Base-by-base conservation (phyloP, 2,888 invertebrate genomes). In the Iphiclides podalirius region DNA sequence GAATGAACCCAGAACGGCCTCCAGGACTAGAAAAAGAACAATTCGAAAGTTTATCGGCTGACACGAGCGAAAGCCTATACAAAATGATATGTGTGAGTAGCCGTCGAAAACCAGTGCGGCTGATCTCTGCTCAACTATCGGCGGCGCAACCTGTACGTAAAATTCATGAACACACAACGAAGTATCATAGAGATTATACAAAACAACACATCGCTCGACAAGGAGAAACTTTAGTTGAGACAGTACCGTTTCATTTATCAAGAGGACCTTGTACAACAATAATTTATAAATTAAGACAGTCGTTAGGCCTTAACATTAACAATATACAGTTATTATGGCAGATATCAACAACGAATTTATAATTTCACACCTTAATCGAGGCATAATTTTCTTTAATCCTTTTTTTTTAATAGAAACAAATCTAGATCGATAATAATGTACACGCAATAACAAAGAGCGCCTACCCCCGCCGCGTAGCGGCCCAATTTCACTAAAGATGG, bases 281-380 rank as follows among this genome's bases (percentile, higher is more conserved):
- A 52, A 76, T 75, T 73, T 74, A 72, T 65, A 82, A 77, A 74
- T 76, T 79, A 82, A 76, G 79, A 86, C 84, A 87, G 85, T 85
- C 85, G 82, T 84, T 84, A 85, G 86, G 87, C 85, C 86, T 85
- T 83, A 87, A 72, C 66, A 76, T 73, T 75, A 79, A 81, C 68
- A 84, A 84, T 85, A 66, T 87, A 87, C 84, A 86, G 67, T 78
- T 81, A 86, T 85, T 87, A 88, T 87, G 87, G 87, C 87, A 87
- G 81, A 86, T 85, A 82, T 86, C 79, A 85, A 88, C 86, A 83
- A 84, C 79, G 74, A 79, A 79, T 83, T 79, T 75, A 43, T 43
- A 48, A 28, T 28, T 69, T 63, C 67, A 70, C 44, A 43, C 23
- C 67, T 70, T 48, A 36, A 64, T 72, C 73, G 67, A 79, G 75